Percentiles rank a stretch among this genome's conserved stretches.
Evolutionary conservation across 1,140 invertebrate genomes (phyloP).

Genomic region (Drosophila cardini): DNA sequence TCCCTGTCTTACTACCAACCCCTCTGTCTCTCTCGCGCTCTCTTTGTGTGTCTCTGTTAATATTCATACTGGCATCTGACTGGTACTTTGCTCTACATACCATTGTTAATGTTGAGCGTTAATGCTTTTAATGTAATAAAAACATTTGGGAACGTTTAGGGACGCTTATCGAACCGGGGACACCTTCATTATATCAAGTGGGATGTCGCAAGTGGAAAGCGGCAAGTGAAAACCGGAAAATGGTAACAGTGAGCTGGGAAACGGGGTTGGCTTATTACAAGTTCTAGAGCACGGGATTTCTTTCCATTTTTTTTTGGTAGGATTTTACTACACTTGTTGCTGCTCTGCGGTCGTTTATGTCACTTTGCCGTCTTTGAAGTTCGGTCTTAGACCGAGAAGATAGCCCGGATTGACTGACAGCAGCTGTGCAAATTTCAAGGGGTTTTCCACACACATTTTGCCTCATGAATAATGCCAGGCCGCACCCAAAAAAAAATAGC

Average conservation of each 20-base stretch:
- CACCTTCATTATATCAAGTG: conserved; percentile 13
- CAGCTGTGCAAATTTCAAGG: conserved; percentile 39
- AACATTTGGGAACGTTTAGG: conserved; percentile 76
- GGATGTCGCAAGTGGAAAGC: conserved; percentile 16
- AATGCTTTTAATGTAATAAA: conserved; percentile 84
- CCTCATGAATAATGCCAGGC: conserved; percentile 52
- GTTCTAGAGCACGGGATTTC: conserved; percentile 19
- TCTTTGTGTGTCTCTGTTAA: conserved; percentile 6
- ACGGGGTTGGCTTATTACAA: conserved; percentile 19
- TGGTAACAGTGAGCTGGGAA: neutral
- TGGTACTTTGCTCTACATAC: conserved; percentile 71
- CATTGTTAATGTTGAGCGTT: conserved; percentile 68
- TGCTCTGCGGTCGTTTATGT: conserved; percentile 14
- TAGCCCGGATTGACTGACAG: conserved; percentile 21
- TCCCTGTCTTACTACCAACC: neutral
- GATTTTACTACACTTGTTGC: conserved; percentile 66
- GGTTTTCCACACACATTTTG: conserved; percentile 6
- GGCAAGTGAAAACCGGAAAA: too few species aligned
- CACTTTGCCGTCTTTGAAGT: conserved; percentile 36
- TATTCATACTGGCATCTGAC: conserved; percentile 30
- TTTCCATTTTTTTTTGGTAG: too few species aligned
- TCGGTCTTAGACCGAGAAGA: conserved; percentile 8
- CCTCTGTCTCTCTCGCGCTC: neutral
- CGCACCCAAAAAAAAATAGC: conserved; percentile 38
- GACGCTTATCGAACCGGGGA: conserved; percentile 38